Conservation (phyloP, 2,113 vertebrate genomes). For the Sinosuthora webbiana region DNA sequence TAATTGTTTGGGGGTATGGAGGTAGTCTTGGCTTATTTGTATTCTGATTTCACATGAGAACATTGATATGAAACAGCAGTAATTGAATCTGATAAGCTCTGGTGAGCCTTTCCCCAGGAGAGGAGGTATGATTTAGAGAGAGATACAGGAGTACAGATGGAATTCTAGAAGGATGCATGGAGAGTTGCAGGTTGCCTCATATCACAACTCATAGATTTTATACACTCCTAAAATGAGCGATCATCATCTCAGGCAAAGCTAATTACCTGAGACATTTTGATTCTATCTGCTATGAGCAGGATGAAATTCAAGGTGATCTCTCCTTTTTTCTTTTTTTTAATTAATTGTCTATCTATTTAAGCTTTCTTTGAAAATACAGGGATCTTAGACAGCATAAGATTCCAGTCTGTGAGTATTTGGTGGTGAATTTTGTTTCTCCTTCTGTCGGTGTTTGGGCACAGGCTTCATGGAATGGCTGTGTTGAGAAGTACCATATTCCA, state of each 20-base stretch:
- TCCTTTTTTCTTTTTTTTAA: background rate
- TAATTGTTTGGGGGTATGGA: conserved; percentile 25
- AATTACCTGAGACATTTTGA: conserved; percentile 34
- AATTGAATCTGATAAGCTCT: conserved; percentile 47
- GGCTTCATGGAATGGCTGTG: background rate
- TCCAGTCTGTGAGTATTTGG: background rate
- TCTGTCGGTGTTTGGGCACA: background rate
- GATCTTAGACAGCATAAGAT: conserved; percentile 9
- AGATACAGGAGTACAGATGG: background rate
- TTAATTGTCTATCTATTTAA: background rate
- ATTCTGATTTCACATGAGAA: conserved; percentile 57
- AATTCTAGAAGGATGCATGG: background rate
- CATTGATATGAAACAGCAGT: conserved; percentile 48
- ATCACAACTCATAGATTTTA: background rate
- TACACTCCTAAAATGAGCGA: background rate
- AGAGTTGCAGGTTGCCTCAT: conserved; percentile 17
- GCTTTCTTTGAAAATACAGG: conserved; percentile 33
- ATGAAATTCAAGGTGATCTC: background rate
- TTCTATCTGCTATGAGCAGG: conserved; percentile 18
- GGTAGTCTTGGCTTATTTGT: conserved; percentile 41
- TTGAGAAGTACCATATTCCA: background rate
- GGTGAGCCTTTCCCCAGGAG: conserved; percentile 7
- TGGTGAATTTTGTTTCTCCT: background rate
- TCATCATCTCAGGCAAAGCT: conserved; percentile 18
- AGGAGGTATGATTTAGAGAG: background rate